These are phyloP conservation scores for Aporrectodea caliginosa DNA, from an alignment of 1,140 invertebrate genomes.

Conservation along the genomic window DNA sequence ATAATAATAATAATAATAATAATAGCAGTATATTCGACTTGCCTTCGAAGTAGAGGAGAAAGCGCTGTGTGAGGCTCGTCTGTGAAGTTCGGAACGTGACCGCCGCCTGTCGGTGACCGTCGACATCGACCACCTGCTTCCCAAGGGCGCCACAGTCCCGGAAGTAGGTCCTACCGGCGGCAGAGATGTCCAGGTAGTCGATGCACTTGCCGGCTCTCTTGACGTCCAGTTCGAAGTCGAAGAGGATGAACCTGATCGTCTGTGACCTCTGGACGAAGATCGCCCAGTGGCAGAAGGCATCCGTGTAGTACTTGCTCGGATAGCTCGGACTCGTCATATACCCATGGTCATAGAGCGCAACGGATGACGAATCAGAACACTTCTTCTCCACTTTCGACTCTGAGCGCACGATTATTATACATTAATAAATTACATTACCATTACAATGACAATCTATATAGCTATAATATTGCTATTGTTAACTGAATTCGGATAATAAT, in stretches of 20 bases:
- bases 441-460: too few species aligned
- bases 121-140: conserved; percentile 14
- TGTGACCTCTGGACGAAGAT: conserved; percentile 27
- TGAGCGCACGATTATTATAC: too few species aligned
- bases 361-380: background rate
- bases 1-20: background rate
- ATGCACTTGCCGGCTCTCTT: conserved; percentile 18
- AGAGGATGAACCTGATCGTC: conserved; percentile 9
- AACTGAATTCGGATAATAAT: too few species aligned
- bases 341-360: conserved; percentile 5
- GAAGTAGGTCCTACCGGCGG: conserved; percentile 15
- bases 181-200: conserved; percentile 10
- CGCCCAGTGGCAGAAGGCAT: conserved; percentile 24
- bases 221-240: conserved; percentile 32
- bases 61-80: conserved; percentile 25
- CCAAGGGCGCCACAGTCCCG: conserved; percentile 12
- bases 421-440: too few species aligned
- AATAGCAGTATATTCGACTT: background rate
- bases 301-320: conserved; percentile 29
- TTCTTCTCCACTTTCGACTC: conserved; percentile 9
- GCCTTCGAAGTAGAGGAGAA: conserved; percentile 30
- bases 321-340: conserved; percentile 28
- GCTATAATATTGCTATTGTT: too few species aligned
- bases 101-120: background rate
- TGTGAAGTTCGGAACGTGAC: conserved; percentile 24